Base-by-base conservation (phyloP, 2,888 invertebrate genomes). In the Sussaba pulchella region DNA sequence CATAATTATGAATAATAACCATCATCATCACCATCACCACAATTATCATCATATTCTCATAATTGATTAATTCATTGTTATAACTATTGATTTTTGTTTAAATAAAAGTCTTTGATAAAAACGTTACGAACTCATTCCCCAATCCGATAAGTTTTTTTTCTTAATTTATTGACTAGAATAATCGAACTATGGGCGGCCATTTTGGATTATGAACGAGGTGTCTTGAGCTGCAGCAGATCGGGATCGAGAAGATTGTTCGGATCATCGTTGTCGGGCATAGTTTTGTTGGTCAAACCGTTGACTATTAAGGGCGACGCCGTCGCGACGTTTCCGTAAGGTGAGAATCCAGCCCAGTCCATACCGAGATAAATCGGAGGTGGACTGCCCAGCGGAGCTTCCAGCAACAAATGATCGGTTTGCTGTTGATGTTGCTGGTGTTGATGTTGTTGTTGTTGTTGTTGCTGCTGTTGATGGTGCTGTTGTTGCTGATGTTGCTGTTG, bases 341-440 rank as follows among this genome's bases (percentile, higher is more conserved):
- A 90, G 77, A 92, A 92, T n/a, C 92, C 92, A 2, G 92, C 89
- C 92, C 92, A 92, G 82, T 92, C 92, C 92, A 92, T 92, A 2
- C 92, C 92, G n/a, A 92, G 89, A 74, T 92, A 92, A 81, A 92
- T 91, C 4, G 92, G 89, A 0, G 92, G 91, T n/a, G 91, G 90
- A 84, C 91, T 92, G 45, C 91, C 91, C 24, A 91, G 77, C 1
- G 91, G 88, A n/a, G 91, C 88, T 78, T 91, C 90, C 64, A 91
- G 67, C 41, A 92, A 75, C n/a, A 92, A 77, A 78, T 91, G 89
- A 83, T 92, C 91, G 4, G 89, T 83, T 24, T 86, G 86, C 26
- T 88, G 87, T 31, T 87, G 87, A 19, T 87, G 87, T 26, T 88
- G 89, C 5, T 87, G 86, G 6, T 87, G 87, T 1, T 83, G 84